These are phyloP conservation scores for Euthynnus affinis DNA, from an alignment of 2,797 vertebrate genomes.

Conservation along the genomic window DNA sequence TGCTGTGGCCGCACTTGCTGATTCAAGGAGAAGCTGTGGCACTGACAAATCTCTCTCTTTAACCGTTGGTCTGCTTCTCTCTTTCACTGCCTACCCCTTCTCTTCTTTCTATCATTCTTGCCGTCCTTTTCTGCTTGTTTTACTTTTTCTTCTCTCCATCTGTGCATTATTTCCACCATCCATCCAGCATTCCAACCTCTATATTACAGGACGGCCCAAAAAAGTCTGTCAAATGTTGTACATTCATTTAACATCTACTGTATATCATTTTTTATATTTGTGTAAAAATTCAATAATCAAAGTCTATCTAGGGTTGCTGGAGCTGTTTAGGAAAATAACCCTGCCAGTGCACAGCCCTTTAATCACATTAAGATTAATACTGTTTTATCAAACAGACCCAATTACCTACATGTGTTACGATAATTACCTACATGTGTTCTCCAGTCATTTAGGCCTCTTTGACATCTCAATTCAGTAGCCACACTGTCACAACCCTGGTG, in stretches of 20 bases:
- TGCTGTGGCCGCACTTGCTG: conserved; percentile 78
- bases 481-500: conserved; percentile 40
- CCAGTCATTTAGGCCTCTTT: conserved; percentile 34
- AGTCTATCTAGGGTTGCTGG: conserved; percentile 16
- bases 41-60: conserved; percentile 64
- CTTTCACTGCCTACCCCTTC: conserved; percentile 35
- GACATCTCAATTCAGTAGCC: conserved; percentile 51
- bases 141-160: conserved; percentile 38
- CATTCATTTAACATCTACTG: conserved; percentile 7
- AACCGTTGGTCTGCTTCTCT: conserved; percentile 44
- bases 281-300: conserved; percentile 35
- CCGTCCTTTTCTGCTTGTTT: conserved; percentile 4
- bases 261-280: conserved; percentile 22
- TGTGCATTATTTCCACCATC: conserved; percentile 31
- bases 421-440: conserved; percentile 65
- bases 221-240: conserved; percentile 23
- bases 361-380: conserved; percentile 58
- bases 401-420: conserved; percentile 52
- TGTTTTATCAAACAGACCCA: conserved; percentile 62
- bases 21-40: conserved; percentile 79
- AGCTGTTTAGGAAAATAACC: conserved; percentile 46
- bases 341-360: conserved; percentile 30
- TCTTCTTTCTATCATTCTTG: conserved; percentile 29
- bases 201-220: conserved; percentile 1
- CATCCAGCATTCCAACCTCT: conserved; percentile 17